phyloP scores from a whole-genome alignment of 2,113 vertebrate species.

The Oryzias woworae region DNA sequence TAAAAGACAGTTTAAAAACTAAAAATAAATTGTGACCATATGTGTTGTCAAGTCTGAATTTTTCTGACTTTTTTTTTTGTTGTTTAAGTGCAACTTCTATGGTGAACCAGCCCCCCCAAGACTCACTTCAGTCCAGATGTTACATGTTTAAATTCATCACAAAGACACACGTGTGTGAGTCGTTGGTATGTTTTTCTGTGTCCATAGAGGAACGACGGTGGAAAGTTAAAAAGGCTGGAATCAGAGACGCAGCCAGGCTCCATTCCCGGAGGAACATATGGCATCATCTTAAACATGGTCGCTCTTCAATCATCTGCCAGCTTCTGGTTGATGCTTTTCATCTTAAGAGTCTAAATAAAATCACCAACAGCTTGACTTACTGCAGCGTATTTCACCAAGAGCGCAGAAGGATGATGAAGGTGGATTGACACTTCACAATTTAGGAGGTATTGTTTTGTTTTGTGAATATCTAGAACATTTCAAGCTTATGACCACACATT shows the following conservation, averaged over 20 bases:
- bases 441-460: too few species aligned
- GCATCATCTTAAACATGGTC: slow-evolving; percentile 29
- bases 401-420: neutral
- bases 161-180: neutral
- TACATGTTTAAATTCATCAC: slow-evolving; percentile 20
- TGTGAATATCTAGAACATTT: too few species aligned
- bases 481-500: too few species aligned
- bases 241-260: neutral
- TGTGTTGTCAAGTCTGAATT: too few species aligned
- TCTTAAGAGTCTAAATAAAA: slow-evolving; percentile 34
- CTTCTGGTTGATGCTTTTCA: slow-evolving; percentile 17
- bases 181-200: neutral
- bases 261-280: slow-evolving; percentile 34
- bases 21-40: too few species aligned
- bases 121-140: slow-evolving; percentile 35
- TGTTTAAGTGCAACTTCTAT: slow-evolving; percentile 11
- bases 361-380: slow-evolving; percentile 39
- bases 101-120: neutral
- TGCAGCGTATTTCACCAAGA: neutral
- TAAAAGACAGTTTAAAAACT: too few species aligned
- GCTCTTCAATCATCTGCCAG: slow-evolving; percentile 37
- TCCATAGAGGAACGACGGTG: neutral
- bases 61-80: slow-evolving; percentile 23
- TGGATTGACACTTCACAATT: too few species aligned
- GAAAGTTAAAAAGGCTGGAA: slow-evolving; percentile 1